Evolutionary conservation across 2,797 vertebrate genomes (phyloP).

Genomic region (Poeciliopsis infans): DNA sequence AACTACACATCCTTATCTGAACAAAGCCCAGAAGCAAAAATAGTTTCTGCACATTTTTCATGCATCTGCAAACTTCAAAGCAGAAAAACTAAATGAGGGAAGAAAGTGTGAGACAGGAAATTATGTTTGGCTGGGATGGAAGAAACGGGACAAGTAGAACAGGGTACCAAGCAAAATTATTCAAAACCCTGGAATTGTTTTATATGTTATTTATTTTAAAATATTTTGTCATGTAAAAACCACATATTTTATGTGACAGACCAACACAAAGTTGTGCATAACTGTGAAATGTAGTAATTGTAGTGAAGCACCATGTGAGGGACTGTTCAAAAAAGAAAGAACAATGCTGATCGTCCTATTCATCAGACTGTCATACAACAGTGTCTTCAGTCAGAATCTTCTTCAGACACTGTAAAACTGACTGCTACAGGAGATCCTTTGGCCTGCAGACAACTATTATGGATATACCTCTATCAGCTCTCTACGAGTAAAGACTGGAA

Average conservation of each 20-base stretch:
- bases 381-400: background rate
- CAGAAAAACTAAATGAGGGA: constrained; percentile 8
- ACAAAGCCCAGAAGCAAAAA: constrained; percentile 21
- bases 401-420: background rate
- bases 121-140: constrained; percentile 3
- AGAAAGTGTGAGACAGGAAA: constrained; percentile 7
- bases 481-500: background rate
- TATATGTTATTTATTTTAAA: background rate
- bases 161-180: background rate
- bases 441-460: background rate
- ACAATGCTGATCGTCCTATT: background rate
- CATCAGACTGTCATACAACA: background rate
- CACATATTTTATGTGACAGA: background rate
- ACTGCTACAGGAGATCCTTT: background rate
- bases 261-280: background rate
- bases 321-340: background rate
- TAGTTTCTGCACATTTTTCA: constrained; percentile 25
- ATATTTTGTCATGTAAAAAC: background rate
- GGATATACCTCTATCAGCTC: background rate
- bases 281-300: background rate
- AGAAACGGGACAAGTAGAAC: constrained; percentile 1
- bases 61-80: constrained; percentile 43
- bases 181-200: background rate
- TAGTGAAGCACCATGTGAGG: background rate
- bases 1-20: constrained; percentile 25